A percentile compares a stretch with the other conserved stretches of the same genome.
Evolutionary conservation across 2,888 invertebrate species (phyloP).

Genomic region (Scaptomyza parva): DNA sequence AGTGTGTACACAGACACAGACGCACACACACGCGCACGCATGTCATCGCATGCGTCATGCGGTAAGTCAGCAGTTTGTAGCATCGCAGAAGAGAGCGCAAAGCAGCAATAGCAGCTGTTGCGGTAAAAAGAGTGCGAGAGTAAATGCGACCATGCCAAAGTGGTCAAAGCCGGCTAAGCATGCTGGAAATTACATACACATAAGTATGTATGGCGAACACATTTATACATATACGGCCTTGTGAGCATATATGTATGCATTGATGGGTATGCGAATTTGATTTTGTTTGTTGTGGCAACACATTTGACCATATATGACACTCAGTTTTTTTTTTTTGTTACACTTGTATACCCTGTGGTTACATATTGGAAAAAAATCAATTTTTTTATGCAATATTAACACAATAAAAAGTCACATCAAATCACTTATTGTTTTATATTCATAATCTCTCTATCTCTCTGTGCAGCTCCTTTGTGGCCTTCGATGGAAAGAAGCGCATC

Average conservation of each 20-base stretch:
- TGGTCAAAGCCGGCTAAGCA: constrained; percentile 71
- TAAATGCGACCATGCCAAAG: constrained; percentile 46
- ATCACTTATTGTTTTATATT: not conserved
- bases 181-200: constrained; percentile 30
- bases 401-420: too few relatives aligned
- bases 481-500: constrained; percentile 95
- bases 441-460: not conserved
- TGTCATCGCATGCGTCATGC: constrained; percentile 68
- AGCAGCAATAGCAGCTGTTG: constrained; percentile 61
- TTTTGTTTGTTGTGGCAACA: constrained; percentile 37
- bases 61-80: constrained; percentile 48
- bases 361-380: too few relatives aligned
- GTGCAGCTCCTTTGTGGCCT: constrained; percentile 96
- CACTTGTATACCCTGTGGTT: constrained; percentile 20
- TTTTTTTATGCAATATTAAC: too few relatives aligned
- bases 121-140: constrained; percentile 11
- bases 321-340: constrained; percentile 6
- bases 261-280: constrained; percentile 10
- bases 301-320: constrained; percentile 59
- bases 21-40: constrained; percentile 35
- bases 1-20: constrained; percentile 30
- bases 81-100: constrained; percentile 55
- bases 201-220: constrained; percentile 11
- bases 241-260: constrained; percentile 12
- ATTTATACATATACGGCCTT: constrained; percentile 21